Percentiles rank a stretch among this genome's conserved stretches.
These are phyloP conservation scores for Creontiades dilutus DNA, from an alignment of 2,888 invertebrate genomes.

Conservation along the genomic window DNA sequence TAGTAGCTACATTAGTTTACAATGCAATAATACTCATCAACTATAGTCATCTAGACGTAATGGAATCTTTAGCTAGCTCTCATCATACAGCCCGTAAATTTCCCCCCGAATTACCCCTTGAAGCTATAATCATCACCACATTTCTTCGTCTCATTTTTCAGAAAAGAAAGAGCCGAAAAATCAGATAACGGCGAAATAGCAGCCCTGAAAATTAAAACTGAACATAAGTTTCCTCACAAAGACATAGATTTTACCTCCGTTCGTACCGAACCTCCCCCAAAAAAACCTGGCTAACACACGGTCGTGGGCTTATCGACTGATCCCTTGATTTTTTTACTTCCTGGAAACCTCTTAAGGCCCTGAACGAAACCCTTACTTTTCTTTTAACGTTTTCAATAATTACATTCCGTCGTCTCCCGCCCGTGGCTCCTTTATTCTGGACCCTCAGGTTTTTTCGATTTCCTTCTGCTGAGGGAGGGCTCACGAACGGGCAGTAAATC, in stretches of 20 bases:
- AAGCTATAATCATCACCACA: neutral
- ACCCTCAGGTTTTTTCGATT: slow-evolving; percentile 48
- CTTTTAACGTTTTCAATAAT: slow-evolving; percentile 63
- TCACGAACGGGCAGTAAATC: slow-evolving; percentile 70
- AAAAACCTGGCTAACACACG: neutral
- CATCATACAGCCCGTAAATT: neutral
- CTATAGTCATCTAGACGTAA: no score
- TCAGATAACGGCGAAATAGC: neutral
- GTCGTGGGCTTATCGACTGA: neutral
- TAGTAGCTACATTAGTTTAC: no score
- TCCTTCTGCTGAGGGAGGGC: slow-evolving; percentile 47
- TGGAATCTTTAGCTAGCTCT: no score
- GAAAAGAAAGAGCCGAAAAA: neutral
- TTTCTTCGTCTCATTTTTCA: neutral
- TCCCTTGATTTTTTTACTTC: slow-evolving; percentile 23
- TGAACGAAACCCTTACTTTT: neutral
- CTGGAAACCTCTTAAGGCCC: slow-evolving; percentile 14
- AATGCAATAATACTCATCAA: no score
- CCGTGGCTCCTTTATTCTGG: slow-evolving; percentile 48
- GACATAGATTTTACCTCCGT: neutral
- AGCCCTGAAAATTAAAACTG: neutral
- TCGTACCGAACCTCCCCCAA: neutral
- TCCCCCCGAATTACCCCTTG: neutral
- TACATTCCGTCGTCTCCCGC: slow-evolving; percentile 41
- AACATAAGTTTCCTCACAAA: neutral